These are phyloP conservation scores for Elgaria multicarinata DNA, from an alignment of 2,113 vertebrate genomes.

Conservation along the genomic window DNA sequence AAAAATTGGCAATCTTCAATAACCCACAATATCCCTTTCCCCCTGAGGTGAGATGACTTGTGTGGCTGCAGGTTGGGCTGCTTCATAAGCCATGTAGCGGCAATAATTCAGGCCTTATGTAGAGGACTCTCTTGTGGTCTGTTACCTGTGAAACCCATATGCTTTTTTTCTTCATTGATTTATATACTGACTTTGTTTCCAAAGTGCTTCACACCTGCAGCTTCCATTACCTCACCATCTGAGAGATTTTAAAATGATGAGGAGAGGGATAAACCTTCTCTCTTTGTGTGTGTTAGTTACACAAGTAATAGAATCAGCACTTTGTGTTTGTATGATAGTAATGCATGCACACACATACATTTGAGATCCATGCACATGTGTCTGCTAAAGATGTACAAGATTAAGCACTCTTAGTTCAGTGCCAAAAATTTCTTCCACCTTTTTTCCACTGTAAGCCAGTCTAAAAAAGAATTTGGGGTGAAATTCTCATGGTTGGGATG, in stretches of 20 bases:
- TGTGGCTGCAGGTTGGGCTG: constrained; percentile 69
- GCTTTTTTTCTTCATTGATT: constrained; percentile 62
- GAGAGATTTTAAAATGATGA: neutral
- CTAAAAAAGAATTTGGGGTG: too few species aligned
- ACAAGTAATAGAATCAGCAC: too few species aligned
- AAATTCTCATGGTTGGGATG: too few species aligned
- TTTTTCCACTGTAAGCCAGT: too few species aligned
- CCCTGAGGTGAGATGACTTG: constrained; percentile 68
- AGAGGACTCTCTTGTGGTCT: constrained; percentile 73
- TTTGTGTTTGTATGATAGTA: too few species aligned
- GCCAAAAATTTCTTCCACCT: too few species aligned
- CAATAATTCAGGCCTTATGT: constrained; percentile 73
- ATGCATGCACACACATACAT: neutral
- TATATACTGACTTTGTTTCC: constrained; percentile 48
- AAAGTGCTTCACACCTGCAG: constrained; percentile 57
- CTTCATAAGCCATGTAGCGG: constrained; percentile 70
- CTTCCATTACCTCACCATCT: constrained; percentile 46
- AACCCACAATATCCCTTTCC: constrained; percentile 70
- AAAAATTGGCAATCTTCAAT: constrained; percentile 82
- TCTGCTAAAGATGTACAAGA: neutral
- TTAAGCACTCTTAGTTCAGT: neutral
- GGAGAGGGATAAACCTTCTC: constrained; percentile 1
- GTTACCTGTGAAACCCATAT: constrained; percentile 72
- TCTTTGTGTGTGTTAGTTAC: constrained; percentile 55
- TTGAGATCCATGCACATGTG: neutral